Evolutionary conservation across 2,797 vertebrate species (phyloP).

Genomic region (Lithobates sylvaticus): DNA sequence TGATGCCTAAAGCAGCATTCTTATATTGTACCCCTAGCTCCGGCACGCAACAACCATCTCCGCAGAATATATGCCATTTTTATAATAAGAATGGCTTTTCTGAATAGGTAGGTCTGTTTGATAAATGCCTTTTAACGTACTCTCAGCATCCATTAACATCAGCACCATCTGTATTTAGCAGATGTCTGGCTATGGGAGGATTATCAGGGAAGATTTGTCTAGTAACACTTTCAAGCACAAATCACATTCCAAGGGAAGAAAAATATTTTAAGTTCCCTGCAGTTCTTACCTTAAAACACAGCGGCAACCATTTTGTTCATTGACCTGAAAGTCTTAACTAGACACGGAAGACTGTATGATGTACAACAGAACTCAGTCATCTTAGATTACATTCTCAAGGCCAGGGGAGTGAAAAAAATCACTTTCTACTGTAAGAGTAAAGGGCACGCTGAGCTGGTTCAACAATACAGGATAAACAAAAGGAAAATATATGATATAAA

Average conservation of each 20-base stretch:
- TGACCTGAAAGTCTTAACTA: constrained; percentile 66
- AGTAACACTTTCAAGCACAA: constrained; percentile 14
- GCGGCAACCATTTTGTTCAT: constrained; percentile 15
- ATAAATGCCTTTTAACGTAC: constrained; percentile 33
- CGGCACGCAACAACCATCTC: neutral
- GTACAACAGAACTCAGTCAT: constrained; percentile 71
- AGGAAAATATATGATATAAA: constrained; percentile 77
- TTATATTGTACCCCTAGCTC: neutral
- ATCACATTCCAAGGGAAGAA: constrained; percentile 8
- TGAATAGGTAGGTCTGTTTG: constrained; percentile 32
- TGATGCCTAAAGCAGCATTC: neutral
- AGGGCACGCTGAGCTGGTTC: constrained; percentile 69
- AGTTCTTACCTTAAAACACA: constrained; percentile 28
- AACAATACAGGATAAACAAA: constrained; percentile 76
- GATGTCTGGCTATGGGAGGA: constrained; percentile 34
- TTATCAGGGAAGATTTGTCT: constrained; percentile 15
- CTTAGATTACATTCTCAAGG: constrained; percentile 76
- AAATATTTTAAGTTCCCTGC: constrained; percentile 35
- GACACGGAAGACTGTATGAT: constrained; percentile 71
- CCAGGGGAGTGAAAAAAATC: constrained; percentile 64
- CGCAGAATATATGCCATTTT: neutral
- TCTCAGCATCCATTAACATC: constrained; percentile 45
- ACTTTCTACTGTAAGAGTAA: constrained; percentile 67
- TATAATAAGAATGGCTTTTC: constrained; percentile 1
- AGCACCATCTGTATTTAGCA: constrained; percentile 41